Conservation (phyloP, 2,113 vertebrate species). For the Pelusios castaneus region DNA sequence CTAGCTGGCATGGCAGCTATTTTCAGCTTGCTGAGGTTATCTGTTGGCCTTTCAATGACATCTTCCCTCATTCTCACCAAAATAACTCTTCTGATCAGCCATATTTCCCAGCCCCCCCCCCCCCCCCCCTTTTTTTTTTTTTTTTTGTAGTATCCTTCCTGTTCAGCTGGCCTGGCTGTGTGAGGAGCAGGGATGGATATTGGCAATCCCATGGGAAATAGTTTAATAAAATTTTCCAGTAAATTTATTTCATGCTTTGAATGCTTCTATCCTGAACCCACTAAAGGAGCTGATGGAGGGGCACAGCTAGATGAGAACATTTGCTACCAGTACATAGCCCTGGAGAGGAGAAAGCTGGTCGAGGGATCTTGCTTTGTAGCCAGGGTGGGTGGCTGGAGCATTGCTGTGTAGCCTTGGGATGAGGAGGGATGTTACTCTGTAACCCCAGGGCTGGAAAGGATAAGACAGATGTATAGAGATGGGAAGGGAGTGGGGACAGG, state of each 20-base stretch:
- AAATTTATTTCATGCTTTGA: slow-evolving; percentile 51
- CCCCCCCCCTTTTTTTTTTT: no score
- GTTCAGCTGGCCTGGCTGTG: slow-evolving; percentile 3
- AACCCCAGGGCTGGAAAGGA: not conserved
- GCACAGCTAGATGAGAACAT: not conserved
- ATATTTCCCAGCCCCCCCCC: slow-evolving; percentile 81
- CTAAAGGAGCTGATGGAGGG: not conserved
- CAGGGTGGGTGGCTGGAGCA: not conserved
- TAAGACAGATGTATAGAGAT: not conserved
- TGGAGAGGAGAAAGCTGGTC: not conserved
- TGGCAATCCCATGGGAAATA: slow-evolving; percentile 39
- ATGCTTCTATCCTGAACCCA: slow-evolving; percentile 25
- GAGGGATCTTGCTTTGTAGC: not conserved
- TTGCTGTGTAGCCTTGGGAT: not conserved
- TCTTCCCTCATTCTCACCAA: slow-evolving; percentile 79
- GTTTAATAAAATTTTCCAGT: slow-evolving; percentile 51
- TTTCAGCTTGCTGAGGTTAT: slow-evolving; percentile 87
- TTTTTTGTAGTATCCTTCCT: slow-evolving; percentile 62
- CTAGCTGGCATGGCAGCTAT: slow-evolving; percentile 79
- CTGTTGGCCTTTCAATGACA: slow-evolving; percentile 78
- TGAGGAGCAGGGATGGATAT: slow-evolving; percentile 15
- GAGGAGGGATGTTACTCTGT: not conserved
- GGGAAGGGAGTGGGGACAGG: not conserved
- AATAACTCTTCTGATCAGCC: slow-evolving; percentile 84
- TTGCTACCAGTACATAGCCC: not conserved